These are phyloP conservation scores for Tetramorium alpestre DNA, from an alignment of 1,140 invertebrate species.

Conservation along the genomic window DNA sequence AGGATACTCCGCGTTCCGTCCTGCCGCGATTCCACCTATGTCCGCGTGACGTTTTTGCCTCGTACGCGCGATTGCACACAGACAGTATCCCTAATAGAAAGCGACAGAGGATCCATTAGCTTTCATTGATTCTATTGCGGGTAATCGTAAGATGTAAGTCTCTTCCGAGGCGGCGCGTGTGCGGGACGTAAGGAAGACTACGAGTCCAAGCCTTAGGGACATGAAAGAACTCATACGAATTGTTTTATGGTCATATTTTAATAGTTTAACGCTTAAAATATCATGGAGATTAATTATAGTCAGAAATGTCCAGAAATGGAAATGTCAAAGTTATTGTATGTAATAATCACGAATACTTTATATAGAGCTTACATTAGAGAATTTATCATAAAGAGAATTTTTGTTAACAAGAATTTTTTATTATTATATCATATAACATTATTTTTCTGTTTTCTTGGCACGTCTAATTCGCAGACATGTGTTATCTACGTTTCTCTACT, in stretches of 20 bases:
- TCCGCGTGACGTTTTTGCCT: slow-evolving; percentile 61
- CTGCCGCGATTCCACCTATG: slow-evolving; percentile 47
- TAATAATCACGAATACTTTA: background rate
- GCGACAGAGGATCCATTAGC: slow-evolving; percentile 73
- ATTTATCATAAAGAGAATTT: background rate
- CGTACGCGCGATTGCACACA: background rate
- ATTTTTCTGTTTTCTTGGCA: background rate
- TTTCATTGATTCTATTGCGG: slow-evolving; percentile 66
- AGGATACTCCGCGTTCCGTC: slow-evolving; percentile 47
- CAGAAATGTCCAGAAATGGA: background rate
- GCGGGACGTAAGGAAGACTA: too few relatives aligned
- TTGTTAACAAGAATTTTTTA: background rate
- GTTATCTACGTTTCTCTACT: background rate
- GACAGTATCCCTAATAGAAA: slow-evolving; percentile 68
- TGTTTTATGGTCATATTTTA: background rate
- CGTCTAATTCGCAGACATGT: background rate
- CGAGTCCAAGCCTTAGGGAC: background rate
- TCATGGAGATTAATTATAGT: background rate
- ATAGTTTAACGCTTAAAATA: background rate
- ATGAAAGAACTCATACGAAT: background rate
- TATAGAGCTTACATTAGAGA: background rate
- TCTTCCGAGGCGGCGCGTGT: background rate
- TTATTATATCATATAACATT: too few relatives aligned
- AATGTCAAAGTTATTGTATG: background rate
- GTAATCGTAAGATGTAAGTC: slow-evolving; percentile 49